Conservation (phyloP, 2,888 invertebrate species). For the Hypercompe scribonia region DNA sequence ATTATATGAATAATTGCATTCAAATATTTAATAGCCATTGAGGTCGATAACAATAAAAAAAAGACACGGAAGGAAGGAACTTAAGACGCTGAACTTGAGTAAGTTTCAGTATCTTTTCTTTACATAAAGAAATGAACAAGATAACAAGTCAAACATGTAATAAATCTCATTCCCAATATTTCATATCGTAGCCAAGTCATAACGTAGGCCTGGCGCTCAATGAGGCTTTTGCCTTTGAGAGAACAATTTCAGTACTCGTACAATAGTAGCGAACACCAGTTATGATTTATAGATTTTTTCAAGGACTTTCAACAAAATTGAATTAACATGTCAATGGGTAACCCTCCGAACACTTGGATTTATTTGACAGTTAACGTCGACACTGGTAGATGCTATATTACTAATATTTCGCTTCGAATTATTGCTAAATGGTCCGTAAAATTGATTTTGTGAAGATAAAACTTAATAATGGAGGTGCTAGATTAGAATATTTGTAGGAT, state of each 20-base stretch:
- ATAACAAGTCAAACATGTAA: not conserved
- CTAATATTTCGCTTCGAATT: conserved; percentile 1
- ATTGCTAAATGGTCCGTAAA: conserved; percentile 8
- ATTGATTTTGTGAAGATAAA: not conserved
- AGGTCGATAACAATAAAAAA: too few species aligned
- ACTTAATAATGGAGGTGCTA: not conserved
- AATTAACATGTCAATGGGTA: conserved; percentile 50
- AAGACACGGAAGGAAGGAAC: too few species aligned
- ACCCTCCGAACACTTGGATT: conserved; percentile 40
- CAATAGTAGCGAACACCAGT: too few species aligned
- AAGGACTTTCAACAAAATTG: conserved; percentile 48
- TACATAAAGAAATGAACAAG: not conserved
- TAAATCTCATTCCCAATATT: not conserved
- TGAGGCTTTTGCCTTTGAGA: conserved; percentile 18
- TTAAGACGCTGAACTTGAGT: too few species aligned
- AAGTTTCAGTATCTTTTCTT: too few species aligned
- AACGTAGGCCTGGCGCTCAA: not conserved
- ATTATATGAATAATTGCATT: too few species aligned
- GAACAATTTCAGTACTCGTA: conserved; percentile 28
- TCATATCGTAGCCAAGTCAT: not conserved
- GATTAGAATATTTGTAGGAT: not conserved
- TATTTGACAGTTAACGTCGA: conserved; percentile 37
- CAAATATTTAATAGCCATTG: too few species aligned
- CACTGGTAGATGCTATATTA: not conserved
- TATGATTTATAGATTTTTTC: conserved; percentile 49